These are phyloP conservation scores for Linyphia triangularis DNA, from an alignment of 2,888 invertebrate genomes.

Conservation along the genomic window DNA sequence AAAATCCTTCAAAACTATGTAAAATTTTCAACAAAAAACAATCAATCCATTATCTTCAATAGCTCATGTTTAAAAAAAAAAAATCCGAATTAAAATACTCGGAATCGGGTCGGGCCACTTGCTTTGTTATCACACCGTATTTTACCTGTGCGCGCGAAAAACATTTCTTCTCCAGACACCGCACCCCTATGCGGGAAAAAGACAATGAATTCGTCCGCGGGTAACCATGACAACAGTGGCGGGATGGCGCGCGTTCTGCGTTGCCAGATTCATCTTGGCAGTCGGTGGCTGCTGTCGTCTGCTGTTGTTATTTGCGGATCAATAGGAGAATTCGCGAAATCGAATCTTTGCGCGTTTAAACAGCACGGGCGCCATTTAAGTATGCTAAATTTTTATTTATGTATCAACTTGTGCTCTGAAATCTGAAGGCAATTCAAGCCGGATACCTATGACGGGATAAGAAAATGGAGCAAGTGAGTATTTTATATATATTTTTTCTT, in stretches of 20 bases:
- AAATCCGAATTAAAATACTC: background rate
- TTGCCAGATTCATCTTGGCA: constrained; percentile 64
- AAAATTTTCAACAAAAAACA: no score
- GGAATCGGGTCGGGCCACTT: no score
- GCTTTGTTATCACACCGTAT: no score
- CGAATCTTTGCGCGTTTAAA: background rate
- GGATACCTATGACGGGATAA: constrained; percentile 17
- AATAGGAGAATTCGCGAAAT: constrained; percentile 26
- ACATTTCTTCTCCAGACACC: background rate
- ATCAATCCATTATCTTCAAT: background rate
- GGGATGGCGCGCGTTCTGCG: constrained; percentile 64
- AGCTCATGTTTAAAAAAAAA: background rate
- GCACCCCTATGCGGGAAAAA: constrained; percentile 72
- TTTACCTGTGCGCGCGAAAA: background rate
- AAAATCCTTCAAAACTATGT: no score
- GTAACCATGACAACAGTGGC: constrained; percentile 65
- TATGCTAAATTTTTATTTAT: background rate
- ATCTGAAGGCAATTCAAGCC: background rate
- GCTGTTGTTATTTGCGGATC: constrained; percentile 49
- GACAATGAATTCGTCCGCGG: constrained; percentile 56
- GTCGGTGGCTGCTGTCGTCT: constrained; percentile 61
- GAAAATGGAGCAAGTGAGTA: constrained; percentile 54
- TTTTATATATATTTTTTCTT: background rate
- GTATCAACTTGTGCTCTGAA: background rate
- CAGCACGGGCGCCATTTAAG: constrained; percentile 44